A percentile compares a stretch with the other conserved stretches of the same genome.
Conservation (phyloP, 2,113 vertebrate genomes). For the Sporophila hypoxantha region DNA sequence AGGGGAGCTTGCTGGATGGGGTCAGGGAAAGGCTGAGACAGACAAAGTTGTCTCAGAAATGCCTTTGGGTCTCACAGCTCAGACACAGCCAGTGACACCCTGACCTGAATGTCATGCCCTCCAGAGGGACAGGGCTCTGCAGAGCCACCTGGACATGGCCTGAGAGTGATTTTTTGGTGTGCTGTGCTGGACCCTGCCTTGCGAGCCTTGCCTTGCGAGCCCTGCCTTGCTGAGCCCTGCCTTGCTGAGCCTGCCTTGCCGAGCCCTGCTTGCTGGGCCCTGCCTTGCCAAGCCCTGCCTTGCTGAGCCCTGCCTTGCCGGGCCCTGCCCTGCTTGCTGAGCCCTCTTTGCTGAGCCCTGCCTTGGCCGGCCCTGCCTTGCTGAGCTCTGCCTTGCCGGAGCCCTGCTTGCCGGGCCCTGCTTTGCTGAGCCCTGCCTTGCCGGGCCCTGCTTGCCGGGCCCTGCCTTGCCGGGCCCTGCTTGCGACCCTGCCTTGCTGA, state of each 20-base stretch:
- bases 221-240: background rate
- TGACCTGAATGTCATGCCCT: background rate
- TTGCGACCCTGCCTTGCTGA: accelerated
- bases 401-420: accelerated
- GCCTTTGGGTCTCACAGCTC: background rate
- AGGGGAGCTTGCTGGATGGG: background rate
- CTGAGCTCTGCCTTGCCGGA: too few species aligned
- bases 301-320: background rate
- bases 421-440: accelerated
- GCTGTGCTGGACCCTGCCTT: background rate
- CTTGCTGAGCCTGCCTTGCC: accelerated
- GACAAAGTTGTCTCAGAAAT: background rate
- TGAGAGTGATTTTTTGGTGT: background rate
- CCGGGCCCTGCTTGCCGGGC: background rate
- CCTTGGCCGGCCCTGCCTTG: background rate
- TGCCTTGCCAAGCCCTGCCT: accelerated
- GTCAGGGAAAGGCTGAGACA: background rate
- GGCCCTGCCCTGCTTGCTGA: background rate
- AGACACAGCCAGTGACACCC: background rate
- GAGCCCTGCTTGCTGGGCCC: background rate
- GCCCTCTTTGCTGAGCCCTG: accelerated
- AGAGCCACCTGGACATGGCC: background rate
- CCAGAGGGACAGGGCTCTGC: background rate
- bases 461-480: background rate
- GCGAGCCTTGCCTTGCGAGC: too few species aligned